Base-by-base conservation (phyloP, 2,113 vertebrate species). In the Oreochromis tanganicae region DNA sequence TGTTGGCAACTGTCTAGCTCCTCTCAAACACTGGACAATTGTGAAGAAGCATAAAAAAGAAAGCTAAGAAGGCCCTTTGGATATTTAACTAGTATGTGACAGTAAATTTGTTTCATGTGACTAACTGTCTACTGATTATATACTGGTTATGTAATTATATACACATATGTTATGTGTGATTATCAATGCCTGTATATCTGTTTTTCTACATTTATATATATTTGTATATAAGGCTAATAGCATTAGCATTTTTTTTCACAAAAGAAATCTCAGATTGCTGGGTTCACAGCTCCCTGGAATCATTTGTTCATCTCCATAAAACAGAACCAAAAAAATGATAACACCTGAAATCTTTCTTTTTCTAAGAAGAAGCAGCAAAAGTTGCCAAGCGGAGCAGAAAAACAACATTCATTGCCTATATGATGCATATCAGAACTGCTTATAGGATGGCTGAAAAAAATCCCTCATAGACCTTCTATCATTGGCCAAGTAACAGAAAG, bases 21-120 rank as follows among this genome's bases (percentile, higher is more conserved):
- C 48, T 73, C 88, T 90, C 52, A 24, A 88, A 96, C 95, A 96
- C 91, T 92, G 59, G 66, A 38, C 88, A 86, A 95, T 96, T 96
- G 95, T 96, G 84, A 83, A 83, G 80, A 90, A 83, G 54, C n/a
- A 41, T 52, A 63, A 85, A 84, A 89, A 68, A 89, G 10, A 84
- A 89, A 75, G 81, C 7, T 46, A 41, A 80, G 54, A 68, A 7
- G 54, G 8, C 41, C 36, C 73, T 90, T 55, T 13, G 38, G 59
- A 90, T 90, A 93, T 92, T 87, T 36, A 88, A 54, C 87, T 88
- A 85, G 83, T 73, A 56, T 88, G 92, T 89, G 85, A 78, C 85
- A 78, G 83, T 83, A 86, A 92, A 89, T 91, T 63, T 91, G 80
- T 88, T 92, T 94, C 89, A 87, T 92, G 89, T 92, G 79, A 92